Base-by-base conservation (phyloP, 2,113 vertebrate genomes). In the Alectura lathami region DNA sequence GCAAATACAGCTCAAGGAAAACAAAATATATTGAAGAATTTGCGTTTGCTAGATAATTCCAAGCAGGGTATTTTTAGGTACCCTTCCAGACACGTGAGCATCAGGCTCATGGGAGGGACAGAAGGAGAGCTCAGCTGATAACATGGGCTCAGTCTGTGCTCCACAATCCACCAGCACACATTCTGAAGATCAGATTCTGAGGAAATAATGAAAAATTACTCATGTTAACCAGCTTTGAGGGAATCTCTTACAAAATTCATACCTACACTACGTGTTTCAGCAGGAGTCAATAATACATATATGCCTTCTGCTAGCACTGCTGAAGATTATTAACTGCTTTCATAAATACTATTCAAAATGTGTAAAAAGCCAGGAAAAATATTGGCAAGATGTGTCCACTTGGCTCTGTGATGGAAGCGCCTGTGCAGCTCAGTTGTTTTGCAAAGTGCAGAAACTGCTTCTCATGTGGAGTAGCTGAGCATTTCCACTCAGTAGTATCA, bases 341-440 rank as follows among this genome's bases (percentile, higher is more conserved):
- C 79, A 91, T 27, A 83, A 80, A 83, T 75, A 80, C 74, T 47
- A 73, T 26, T 45, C 34, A 89, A 85, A 94, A 73, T 16, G 15
- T 16, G 32, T 80, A 27, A 86, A 88, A 67, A 94, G 89, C 67
- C 79, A 96, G 68, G 75, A 88, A 94, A 94, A 95, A 91, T 69
- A 91, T 5, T 81, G 85, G 72, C 80, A 93, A 91, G 79, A 67
- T 48, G n/a, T 47, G 36, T 64, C 36, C 16, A 7, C 54, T 83
- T 88, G 79, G 74, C 82, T 88, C 75, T 47, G 66, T 13, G 34
- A 53, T 27, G 6, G 21, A 95, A 57, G 32, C 0, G 17, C 45
- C 62, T 53, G 54, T 69, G 50, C 47, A 74, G 34, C 36, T 63
- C 34, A 77, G 42, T 36, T 68, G 70, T 83, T 83, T 27, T 93